Percentiles rank a stretch among this genome's conserved stretches.
phyloP scores from a whole-genome alignment of 2,113 vertebrate species.

The Sula dactylatra region DNA sequence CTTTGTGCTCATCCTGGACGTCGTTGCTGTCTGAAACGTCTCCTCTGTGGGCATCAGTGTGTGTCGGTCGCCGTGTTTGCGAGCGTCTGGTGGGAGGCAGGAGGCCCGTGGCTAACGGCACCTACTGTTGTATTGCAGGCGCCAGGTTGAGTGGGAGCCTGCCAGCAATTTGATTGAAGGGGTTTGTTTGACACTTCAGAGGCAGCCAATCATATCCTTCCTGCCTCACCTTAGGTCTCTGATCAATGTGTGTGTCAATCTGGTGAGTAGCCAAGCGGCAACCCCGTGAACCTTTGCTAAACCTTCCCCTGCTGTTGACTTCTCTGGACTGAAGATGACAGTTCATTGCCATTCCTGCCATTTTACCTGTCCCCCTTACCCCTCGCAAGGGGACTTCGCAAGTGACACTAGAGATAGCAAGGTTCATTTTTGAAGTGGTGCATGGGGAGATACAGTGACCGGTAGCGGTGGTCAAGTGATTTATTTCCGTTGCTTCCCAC shows the following conservation, averaged over 20 bases:
- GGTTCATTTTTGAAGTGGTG: conserved; percentile 78
- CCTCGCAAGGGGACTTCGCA: conserved; percentile 36
- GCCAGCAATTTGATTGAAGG: conserved; percentile 99
- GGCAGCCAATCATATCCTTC: conserved; percentile 99
- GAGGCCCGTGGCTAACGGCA: conserved; percentile 68
- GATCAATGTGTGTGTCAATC: conserved; percentile 99
- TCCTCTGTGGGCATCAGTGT: conserved; percentile 54
- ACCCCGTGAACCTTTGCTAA: conserved; percentile 62
- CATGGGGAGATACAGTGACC: conserved; percentile 68
- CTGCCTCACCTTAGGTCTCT: conserved; percentile 97
- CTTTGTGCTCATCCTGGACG: conserved; percentile 16
- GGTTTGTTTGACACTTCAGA: conserved; percentile 98
- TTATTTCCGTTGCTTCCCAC: conserved; percentile 69
- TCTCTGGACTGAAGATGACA: conserved; percentile 69
- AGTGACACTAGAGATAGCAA: conserved; percentile 62
- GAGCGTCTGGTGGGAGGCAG: conserved; percentile 46
- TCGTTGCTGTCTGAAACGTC: conserved; percentile 29
- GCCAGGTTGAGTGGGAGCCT: conserved; percentile 99
- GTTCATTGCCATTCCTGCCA: conserved; percentile 43
- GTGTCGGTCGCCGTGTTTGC: conserved; percentile 62
- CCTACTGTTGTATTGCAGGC: conserved; percentile 86
- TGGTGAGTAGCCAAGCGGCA: conserved; percentile 82
- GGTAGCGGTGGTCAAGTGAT: neutral
- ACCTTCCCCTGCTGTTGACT: conserved; percentile 65
- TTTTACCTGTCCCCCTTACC: neutral